Evolutionary conservation across 2,113 vertebrate species (phyloP).

Genomic region (Caranx ignobilis): DNA sequence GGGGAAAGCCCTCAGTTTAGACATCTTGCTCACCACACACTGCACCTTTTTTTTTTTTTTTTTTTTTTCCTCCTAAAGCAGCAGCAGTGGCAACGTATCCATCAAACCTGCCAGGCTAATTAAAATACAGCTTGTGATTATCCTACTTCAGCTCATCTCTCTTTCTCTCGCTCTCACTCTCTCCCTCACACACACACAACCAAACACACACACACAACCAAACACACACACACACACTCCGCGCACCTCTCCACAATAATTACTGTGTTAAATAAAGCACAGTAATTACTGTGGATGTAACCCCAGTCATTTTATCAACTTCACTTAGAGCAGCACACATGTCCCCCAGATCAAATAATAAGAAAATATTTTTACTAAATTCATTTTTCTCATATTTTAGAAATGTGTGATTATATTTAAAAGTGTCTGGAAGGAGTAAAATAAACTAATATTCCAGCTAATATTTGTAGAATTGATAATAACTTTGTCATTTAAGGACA

Average conservation of each 20-base stretch:
- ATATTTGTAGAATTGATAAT: conserved; percentile 4
- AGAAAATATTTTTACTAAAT: background rate
- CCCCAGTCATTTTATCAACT: conserved; percentile 22
- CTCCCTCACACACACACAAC: conserved; percentile 48
- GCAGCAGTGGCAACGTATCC: conserved; percentile 53
- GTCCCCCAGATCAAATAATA: conserved; percentile 12
- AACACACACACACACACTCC: conserved; percentile 3
- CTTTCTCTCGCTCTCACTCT: conserved; percentile 41
- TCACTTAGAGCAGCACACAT: background rate
- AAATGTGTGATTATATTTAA: conserved; percentile 13
- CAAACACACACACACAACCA: conserved; percentile 40
- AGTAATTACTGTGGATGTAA: conserved; percentile 31
- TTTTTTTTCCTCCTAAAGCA: conserved; percentile 24
- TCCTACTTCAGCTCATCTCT: conserved; percentile 63
- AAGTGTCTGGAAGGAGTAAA: background rate
- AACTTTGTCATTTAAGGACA: conserved; percentile 14
- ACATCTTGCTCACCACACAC: conserved; percentile 41
- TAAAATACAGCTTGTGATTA: conserved; percentile 78
- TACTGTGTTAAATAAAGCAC: conserved; percentile 23
- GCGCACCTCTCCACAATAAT: conserved; percentile 42
- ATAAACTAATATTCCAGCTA: background rate
- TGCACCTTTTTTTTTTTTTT: conserved; percentile 33
- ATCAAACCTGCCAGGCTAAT: conserved; percentile 76
- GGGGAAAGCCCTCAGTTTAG: conserved; percentile 62
- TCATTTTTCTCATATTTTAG: background rate